Evolutionary conservation across 2,113 vertebrate genomes (phyloP).

Genomic region (Sebastes schlegelii): DNA sequence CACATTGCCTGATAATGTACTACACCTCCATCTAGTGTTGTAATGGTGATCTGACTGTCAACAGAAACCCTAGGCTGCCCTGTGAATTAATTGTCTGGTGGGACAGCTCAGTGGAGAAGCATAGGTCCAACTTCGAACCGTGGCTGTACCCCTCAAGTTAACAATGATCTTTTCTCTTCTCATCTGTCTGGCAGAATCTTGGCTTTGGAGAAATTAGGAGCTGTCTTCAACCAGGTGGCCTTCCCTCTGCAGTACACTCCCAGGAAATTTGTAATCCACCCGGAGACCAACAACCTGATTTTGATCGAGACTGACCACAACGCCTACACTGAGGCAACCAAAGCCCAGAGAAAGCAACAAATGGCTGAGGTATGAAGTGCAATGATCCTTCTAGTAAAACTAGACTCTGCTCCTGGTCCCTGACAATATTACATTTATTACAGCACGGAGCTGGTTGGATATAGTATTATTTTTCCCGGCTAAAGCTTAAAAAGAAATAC

Average conservation of each 20-base stretch:
- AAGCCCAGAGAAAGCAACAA: conserved; percentile 98
- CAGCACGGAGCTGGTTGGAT: not conserved
- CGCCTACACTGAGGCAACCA: conserved; percentile 97
- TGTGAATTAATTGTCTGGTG: not conserved
- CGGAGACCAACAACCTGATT: conserved; percentile 96
- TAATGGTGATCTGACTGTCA: not conserved
- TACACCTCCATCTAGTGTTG: not conserved
- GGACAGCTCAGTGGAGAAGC: not conserved
- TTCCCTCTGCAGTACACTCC: conserved; percentile 97
- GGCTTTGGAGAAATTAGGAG: conserved; percentile 97
- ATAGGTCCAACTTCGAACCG: not conserved
- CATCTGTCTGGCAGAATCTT: conserved; percentile 88
- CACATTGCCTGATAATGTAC: not conserved
- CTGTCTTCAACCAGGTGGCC: conserved; percentile 98
- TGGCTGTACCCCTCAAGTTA: too few relatives aligned
- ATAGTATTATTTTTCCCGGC: not conserved
- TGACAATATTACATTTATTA: not conserved
- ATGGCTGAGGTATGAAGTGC: conserved; percentile 93
- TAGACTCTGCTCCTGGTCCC: too few relatives aligned
- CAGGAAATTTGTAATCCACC: conserved; percentile 97
- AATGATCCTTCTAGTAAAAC: not conserved
- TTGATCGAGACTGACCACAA: conserved; percentile 99
- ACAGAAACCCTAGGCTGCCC: not conserved
- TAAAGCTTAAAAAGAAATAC: not conserved
- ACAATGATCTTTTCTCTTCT: not conserved